Percentiles rank a stretch among this genome's conserved stretches.
These are phyloP conservation scores for Jacana jacana DNA, from an alignment of 2,113 vertebrate genomes.

Conservation along the genomic window DNA sequence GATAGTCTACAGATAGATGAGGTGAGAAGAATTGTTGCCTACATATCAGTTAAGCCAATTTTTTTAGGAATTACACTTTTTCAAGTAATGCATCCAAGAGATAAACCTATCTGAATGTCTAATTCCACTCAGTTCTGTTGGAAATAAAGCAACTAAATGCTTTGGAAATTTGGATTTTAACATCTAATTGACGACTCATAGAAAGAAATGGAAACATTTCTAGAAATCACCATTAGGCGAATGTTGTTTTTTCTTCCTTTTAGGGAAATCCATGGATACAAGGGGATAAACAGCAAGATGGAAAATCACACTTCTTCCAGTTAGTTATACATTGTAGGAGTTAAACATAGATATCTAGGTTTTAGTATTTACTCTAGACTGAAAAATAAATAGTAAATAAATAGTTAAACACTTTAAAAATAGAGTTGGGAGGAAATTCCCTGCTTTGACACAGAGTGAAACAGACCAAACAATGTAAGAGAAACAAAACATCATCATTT, in stretches of 20 bases:
- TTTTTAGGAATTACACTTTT: background rate
- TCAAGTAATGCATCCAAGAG: background rate
- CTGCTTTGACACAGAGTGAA: background rate
- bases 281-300: background rate
- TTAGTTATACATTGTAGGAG: background rate
- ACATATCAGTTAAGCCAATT: background rate
- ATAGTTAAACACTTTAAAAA: background rate
- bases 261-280: background rate
- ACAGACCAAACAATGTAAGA: background rate
- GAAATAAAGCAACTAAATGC: background rate
- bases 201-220: background rate
- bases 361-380: background rate
- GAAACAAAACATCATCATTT: slow-evolving; percentile 20
- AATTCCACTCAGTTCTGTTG: background rate
- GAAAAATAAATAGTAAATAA: background rate
- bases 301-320: background rate
- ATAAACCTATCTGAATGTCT: background rate
- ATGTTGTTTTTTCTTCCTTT: background rate
- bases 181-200: background rate
- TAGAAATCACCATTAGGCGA: background rate
- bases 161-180: background rate
- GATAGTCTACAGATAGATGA: background rate
- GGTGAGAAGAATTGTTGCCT: background rate
- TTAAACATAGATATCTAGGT: background rate
- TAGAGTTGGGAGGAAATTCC: background rate